Evolutionary conservation across 2,113 vertebrate genomes (phyloP), one percentile per base, ranked within the genome.

Genomic region (Cryptotis parvus): DNA sequence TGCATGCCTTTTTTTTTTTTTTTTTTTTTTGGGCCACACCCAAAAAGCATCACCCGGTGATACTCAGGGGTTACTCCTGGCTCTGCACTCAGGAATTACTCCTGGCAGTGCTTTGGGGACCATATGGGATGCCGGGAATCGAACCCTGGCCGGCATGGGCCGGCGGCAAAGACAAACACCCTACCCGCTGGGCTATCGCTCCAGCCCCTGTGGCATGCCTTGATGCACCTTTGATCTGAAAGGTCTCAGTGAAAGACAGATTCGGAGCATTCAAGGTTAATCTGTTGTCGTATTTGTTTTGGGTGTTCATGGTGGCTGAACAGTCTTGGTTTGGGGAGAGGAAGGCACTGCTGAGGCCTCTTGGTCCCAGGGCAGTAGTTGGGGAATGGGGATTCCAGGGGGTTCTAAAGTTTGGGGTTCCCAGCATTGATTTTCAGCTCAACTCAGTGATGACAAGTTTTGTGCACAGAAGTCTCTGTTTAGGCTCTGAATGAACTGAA

Each of bases 181-280:
- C n/a, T n/a, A n/a, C n/a, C n/a, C n/a, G n/a, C n/a, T n/a, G n/a
- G n/a, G n/a, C n/a, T n/a, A n/a, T n/a, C n/a, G n/a, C n/a, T n/a
- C n/a, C n/a, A n/a, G n/a, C n/a, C n/a, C n/a, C n/a, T n/a, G 9
- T 12, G 43, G 20, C 68, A 24, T 63, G 20, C 22, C 49, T 63
- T 4, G 8, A 68, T 43, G 43, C 22, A 41, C 33, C 63, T 72
- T 55, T 66, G 81, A 61, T 75, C 22, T 86, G 58, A 90, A 78
- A 65, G 41, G 45, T 65, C 82, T 85, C 92, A 37, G 66, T 90
- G n/a, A 91, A 49, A 87, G 58, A 76, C 82, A 78, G n/a, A 10
- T 41, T 72, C 77, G 58, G 63, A 58, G 20, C n/a, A 33, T 55
- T 88, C 66, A 63, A 49, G 52, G 70, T 87, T 65, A 43, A 49